Conservation (phyloP, 2,113 vertebrate species). For the Apaloderma vittatum region DNA sequence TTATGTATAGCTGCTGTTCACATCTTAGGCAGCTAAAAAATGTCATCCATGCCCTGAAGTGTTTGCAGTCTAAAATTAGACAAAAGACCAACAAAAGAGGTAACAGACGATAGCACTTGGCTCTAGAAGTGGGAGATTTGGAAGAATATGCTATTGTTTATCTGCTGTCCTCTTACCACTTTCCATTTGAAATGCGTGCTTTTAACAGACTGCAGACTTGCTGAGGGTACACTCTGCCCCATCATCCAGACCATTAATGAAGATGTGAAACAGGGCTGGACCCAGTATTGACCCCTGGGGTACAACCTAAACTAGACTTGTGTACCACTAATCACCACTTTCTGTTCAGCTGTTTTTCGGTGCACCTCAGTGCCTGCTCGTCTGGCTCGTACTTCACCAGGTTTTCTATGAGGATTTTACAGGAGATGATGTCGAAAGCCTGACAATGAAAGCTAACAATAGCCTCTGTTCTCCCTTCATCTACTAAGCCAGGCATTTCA, state of each 20-base stretch:
- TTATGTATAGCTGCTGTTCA: neutral
- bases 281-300: neutral
- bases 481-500: neutral
- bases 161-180: neutral
- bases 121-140: neutral
- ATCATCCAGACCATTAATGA: neutral
- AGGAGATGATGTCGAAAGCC: neutral
- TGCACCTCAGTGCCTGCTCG: neutral
- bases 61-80: slow-evolving; percentile 37
- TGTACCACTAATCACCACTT: too few species aligned
- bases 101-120: neutral
- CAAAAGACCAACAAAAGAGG: neutral
- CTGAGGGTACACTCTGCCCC: neutral
- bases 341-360: neutral
- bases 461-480: neutral
- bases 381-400: neutral
- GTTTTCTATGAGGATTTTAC: neutral
- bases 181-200: neutral
- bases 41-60: slow-evolving; percentile 22
- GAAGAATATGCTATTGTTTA: neutral
- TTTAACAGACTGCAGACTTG: neutral
- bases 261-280: neutral
- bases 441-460: neutral
- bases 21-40: slow-evolving; percentile 5
- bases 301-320: neutral